Evolutionary conservation across 2,888 invertebrate genomes (phyloP), one percentile per base, ranked within the genome.

Genomic region (Lampropteryx suffumata): DNA sequence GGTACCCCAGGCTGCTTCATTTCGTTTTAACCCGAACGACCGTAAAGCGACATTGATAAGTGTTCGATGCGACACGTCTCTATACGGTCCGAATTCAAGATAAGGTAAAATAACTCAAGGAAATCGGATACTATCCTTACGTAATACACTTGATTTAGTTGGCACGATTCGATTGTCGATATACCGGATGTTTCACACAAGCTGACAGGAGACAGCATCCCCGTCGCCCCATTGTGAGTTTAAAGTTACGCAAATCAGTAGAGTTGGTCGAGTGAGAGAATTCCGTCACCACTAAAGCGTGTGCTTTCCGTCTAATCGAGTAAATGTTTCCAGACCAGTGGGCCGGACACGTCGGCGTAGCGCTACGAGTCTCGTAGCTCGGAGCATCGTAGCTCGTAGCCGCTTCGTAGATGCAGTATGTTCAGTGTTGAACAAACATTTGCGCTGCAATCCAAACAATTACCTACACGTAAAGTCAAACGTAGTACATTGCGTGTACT

Each of bases 301-400:
- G 78, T 80, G 79, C 79, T 75, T 83, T 83, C 80, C 76, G 74
- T 82, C 77, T 84, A 84, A 85, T 83, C 84, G 82, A 82, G 81
- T 84, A 82, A 80, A 82, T 76, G 76, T 82, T 86, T 86, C 84
- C 79, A 69, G 71, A 55, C 70, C 85, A 84, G 67, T 84, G 85
- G 66, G 44, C 73, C 53, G 81, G 70, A 82, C 73, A 78, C 73
- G 77, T 81, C 79, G 77, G 28, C 75, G 76, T 79, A 36, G 37
- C 27, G 34, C 33, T 33, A 14, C 34, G 47, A 71, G 68, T 53
- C 64, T 35, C 70, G 73, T 70, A 71, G 74, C 67, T 50, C 57
- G 46, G 27, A 53, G 61, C 62, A 43, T 47, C 73, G 74, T 73
- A 76, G 35, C 32, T 47, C 73, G 74, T 73, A 76, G 35, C 32